Evolutionary conservation across 2,888 invertebrate genomes (phyloP).

Genomic region (Drosophila recens): DNA sequence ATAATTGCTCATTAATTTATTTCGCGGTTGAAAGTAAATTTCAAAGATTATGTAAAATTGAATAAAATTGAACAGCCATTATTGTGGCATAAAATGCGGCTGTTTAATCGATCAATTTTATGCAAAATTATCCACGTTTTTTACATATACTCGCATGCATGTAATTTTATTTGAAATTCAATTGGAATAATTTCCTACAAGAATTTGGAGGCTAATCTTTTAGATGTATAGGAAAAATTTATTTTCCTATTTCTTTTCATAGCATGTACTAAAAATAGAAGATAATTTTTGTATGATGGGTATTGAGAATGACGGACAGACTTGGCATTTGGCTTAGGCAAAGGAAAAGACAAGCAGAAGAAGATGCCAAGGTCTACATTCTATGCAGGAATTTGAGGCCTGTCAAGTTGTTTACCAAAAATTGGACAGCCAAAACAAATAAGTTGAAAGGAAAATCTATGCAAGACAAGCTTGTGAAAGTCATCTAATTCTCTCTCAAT

Average conservation of each 20-base stretch:
- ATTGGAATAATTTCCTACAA: constrained; percentile 46
- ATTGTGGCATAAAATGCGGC: neutral
- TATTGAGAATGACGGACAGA: neutral
- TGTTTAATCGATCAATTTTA: constrained; percentile 36
- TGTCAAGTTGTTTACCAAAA: constrained; percentile 65
- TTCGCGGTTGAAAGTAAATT: neutral
- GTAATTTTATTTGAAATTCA: constrained; percentile 64
- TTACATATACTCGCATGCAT: constrained; percentile 7
- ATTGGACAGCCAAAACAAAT: constrained; percentile 65
- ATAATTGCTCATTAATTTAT: neutral
- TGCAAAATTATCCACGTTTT: constrained; percentile 38
- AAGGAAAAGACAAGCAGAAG: constrained; percentile 1
- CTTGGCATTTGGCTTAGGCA: constrained; percentile 3
- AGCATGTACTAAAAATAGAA: constrained; percentile 48
- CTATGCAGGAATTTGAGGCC: constrained; percentile 30
- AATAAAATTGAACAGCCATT: neutral
- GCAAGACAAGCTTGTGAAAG: constrained; percentile 51
- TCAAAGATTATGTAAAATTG: neutral
- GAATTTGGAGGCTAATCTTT: constrained; percentile 35
- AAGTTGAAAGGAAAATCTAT: constrained; percentile 63
- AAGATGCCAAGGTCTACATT: constrained; percentile 42
- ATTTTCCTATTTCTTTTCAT: constrained; percentile 10
- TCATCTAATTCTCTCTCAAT: constrained; percentile 67
- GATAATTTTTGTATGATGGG: constrained; percentile 10
- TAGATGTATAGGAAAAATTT: neutral